phyloP scores from a whole-genome alignment of 2,888 invertebrate genomes.

The Campoplex capitator region DNA sequence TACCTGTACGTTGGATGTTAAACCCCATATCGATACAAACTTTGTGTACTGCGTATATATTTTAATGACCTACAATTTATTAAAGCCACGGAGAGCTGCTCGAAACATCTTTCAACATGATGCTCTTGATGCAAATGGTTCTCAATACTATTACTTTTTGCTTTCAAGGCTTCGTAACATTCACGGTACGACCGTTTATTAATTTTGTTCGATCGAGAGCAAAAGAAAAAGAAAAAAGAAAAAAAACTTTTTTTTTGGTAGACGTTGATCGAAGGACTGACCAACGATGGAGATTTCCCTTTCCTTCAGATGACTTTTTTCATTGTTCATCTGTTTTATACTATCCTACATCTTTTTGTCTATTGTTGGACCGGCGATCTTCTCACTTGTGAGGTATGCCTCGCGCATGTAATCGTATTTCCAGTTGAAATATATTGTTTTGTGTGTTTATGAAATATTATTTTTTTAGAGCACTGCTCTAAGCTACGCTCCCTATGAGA shows the following conservation, averaged over 20 bases:
- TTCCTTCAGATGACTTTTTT: slow-evolving; percentile 66
- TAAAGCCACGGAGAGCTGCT: slow-evolving; percentile 55
- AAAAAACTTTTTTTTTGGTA: background rate
- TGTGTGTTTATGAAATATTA: background rate
- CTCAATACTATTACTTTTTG: slow-evolving; percentile 71
- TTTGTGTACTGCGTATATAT: background rate
- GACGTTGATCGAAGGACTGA: slow-evolving; percentile 33
- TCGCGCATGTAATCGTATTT: background rate
- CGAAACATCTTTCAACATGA: slow-evolving; percentile 69
- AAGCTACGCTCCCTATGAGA: slow-evolving; percentile 70
- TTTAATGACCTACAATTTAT: background rate
- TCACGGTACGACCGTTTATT: slow-evolving; percentile 62
- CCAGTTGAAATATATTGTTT: background rate
- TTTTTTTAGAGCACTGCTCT: slow-evolving; percentile 72
- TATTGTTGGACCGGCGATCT: slow-evolving; percentile 76
- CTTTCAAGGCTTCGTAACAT: slow-evolving; percentile 71
- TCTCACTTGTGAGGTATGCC: slow-evolving; percentile 63
- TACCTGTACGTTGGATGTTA: background rate
- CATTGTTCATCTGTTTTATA: slow-evolving; percentile 54
- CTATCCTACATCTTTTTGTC: slow-evolving; percentile 71
- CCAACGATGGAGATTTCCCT: slow-evolving; percentile 31
- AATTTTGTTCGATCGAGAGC: background rate
- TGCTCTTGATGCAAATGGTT: slow-evolving; percentile 71
- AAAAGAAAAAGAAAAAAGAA: too few relatives aligned
- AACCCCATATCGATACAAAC: background rate